Evolutionary conservation across 2,113 vertebrate genomes (phyloP).

Genomic region (Clarias macrocephalus): DNA sequence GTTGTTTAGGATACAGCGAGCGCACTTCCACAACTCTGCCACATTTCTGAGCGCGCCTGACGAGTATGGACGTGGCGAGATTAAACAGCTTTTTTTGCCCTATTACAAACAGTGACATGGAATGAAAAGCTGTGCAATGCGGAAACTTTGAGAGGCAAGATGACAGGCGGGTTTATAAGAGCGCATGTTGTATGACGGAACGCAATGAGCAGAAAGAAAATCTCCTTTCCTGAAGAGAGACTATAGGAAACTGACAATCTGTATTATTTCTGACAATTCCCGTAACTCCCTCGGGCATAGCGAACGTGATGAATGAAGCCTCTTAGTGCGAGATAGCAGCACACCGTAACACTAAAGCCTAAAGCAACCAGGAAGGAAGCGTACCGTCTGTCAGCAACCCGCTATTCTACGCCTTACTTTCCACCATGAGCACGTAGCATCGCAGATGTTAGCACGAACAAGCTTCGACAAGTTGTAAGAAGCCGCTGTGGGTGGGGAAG

Average conservation of each 20-base stretch:
- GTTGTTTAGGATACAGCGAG: constrained; percentile 17
- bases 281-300: constrained; percentile 49
- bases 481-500: not conserved
- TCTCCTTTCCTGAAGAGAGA: not conserved
- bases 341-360: constrained; percentile 53
- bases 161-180: constrained; percentile 27
- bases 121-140: constrained; percentile 8
- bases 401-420: constrained; percentile 32
- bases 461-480: constrained; percentile 58
- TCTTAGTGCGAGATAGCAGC: constrained; percentile 47
- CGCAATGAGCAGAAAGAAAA: not conserved
- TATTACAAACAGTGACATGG: constrained; percentile 6
- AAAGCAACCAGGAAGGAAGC: constrained; percentile 58
- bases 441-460: constrained; percentile 35
- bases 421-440: not conserved
- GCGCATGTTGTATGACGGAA: constrained; percentile 22
- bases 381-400: constrained; percentile 59
- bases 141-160: constrained; percentile 9
- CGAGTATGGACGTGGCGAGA: constrained; percentile 16
- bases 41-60: not conserved
- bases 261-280: constrained; percentile 57
- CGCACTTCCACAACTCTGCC: not conserved
- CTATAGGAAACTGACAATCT: constrained; percentile 50
- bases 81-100: constrained; percentile 33
- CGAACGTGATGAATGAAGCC: constrained; percentile 58